Evolutionary conservation across 2,888 invertebrate species (phyloP).

Genomic region (Amiota mariae): DNA sequence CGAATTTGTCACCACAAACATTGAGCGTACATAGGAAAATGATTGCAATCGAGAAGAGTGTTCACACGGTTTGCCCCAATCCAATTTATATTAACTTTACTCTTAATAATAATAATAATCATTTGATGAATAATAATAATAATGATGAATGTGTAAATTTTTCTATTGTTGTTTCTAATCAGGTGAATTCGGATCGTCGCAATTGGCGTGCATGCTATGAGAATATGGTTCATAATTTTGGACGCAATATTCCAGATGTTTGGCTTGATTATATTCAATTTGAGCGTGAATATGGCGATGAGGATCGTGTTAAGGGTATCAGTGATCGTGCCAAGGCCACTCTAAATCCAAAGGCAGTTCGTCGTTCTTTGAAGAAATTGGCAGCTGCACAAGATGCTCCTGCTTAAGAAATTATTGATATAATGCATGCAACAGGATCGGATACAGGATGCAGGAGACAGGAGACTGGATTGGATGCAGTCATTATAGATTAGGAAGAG

Average conservation of each 20-base stretch:
- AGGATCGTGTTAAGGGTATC: slow-evolving; percentile 76
- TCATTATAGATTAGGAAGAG: too few species aligned
- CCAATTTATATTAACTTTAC: too few species aligned
- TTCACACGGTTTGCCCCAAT: not conserved
- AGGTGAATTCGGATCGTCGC: slow-evolving; percentile 73
- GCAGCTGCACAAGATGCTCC: not conserved
- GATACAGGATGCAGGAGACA: too few species aligned
- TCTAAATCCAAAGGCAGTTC: slow-evolving; percentile 72
- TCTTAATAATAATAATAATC: too few species aligned
- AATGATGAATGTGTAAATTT: not conserved
- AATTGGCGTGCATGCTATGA: slow-evolving; percentile 78
- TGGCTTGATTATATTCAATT: slow-evolving; percentile 85
- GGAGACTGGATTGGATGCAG: too few species aligned
- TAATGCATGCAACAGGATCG: too few species aligned
- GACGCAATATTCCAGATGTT: slow-evolving; percentile 78
- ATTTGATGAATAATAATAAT: not conserved
- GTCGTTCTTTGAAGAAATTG: slow-evolving; percentile 4
- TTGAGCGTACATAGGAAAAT: slow-evolving; percentile 68
- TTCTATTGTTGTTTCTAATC: slow-evolving; percentile 41
- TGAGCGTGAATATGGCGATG: slow-evolving; percentile 79
- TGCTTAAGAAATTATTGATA: too few species aligned
- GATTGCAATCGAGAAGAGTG: slow-evolving; percentile 73
- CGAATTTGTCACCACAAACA: slow-evolving; percentile 76
- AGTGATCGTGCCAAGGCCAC: slow-evolving; percentile 79
- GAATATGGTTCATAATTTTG: slow-evolving; percentile 80